Percentiles rank a stretch among this genome's conserved stretches.
These are phyloP conservation scores for Diaphora mendica DNA, from an alignment of 2,888 invertebrate species.

Conservation along the genomic window DNA sequence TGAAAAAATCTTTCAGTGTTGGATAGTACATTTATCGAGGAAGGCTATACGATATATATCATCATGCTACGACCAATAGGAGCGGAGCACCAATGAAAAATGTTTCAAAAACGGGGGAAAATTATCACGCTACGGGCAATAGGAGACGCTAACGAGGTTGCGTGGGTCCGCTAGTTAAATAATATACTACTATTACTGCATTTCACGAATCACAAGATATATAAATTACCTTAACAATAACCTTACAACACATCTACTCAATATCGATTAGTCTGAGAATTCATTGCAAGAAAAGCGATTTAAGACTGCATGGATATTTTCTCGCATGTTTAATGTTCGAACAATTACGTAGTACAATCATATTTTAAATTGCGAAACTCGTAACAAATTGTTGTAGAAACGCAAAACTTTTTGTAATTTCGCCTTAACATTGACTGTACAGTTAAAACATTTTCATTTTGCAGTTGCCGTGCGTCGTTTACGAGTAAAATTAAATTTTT, in stretches of 20 bases:
- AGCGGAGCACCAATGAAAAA: too few species aligned
- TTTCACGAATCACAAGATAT: background rate
- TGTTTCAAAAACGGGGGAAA: too few species aligned
- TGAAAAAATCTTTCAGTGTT: too few species aligned
- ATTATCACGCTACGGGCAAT: too few species aligned
- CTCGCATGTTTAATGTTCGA: conserved; percentile 41
- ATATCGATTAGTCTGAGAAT: conserved; percentile 26
- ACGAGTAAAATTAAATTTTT: background rate
- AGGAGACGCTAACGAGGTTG: too few species aligned
- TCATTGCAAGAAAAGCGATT: conserved; percentile 33
- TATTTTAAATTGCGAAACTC: conserved; percentile 39
- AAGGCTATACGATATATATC: too few species aligned
- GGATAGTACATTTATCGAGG: too few species aligned
- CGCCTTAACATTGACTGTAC: conserved; percentile 11
- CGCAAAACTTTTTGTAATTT: conserved; percentile 28
- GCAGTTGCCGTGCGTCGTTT: background rate
- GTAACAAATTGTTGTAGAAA: conserved; percentile 44
- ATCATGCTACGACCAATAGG: too few species aligned
- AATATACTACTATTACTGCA: too few species aligned
- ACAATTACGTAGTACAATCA: conserved; percentile 40
- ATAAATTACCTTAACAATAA: conserved; percentile 11
- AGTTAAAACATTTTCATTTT: conserved; percentile 13
- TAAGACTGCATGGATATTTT: conserved; percentile 23
- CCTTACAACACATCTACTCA: conserved; percentile 29
- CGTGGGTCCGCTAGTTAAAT: too few species aligned